Base-by-base conservation (phyloP, 2,888 invertebrate genomes). In the Brachyopa scutellaris region DNA sequence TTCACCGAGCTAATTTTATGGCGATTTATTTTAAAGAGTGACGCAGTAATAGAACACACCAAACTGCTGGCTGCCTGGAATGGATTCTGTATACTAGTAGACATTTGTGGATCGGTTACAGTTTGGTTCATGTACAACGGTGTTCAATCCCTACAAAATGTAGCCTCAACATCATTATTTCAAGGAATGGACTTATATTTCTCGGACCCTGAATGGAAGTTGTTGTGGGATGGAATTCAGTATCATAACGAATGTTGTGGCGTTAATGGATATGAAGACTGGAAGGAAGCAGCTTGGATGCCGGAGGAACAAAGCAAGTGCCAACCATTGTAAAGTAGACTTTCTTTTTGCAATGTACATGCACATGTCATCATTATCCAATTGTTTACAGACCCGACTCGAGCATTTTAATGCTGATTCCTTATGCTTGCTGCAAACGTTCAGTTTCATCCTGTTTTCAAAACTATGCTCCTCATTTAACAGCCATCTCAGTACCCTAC, bases 151-250 rank as follows among this genome's bases (percentile, higher is more conserved):
- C 8, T 89, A 11, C 84, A 85, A 15, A 85, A 23, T 15, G 62
- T 85, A 11, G 85, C 86, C 8, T 87, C 88, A 53, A 80, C 74
- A 8, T 86, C 89, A 3, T 74, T 90, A 11, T 67, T 85, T 1
- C 85, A 85, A 13, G 90, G 90, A 17, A 90, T 90, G 5, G 88
- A 90, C 15, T 70, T 87, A 19, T 90, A 90, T 61, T 89, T 89
- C 59, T 61, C 86, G 0, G 86, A 87, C 59, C 88, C 90, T 0
- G 87, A 89, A 5, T 90, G 90, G 90, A 88, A 90, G 29, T 84
- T 90, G 0, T 61, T 89, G 0, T 90, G 90, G 90, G 90, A 90
- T 61, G 85, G 86, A 9, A 29, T 90, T 29, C 90, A 90, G 53
- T 85, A 87, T 40, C 84, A 85, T 0, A 86, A 87, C 45, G 86